Base-by-base conservation (phyloP, 2,888 invertebrate genomes). In the Lasioglossum zephyrum region DNA sequence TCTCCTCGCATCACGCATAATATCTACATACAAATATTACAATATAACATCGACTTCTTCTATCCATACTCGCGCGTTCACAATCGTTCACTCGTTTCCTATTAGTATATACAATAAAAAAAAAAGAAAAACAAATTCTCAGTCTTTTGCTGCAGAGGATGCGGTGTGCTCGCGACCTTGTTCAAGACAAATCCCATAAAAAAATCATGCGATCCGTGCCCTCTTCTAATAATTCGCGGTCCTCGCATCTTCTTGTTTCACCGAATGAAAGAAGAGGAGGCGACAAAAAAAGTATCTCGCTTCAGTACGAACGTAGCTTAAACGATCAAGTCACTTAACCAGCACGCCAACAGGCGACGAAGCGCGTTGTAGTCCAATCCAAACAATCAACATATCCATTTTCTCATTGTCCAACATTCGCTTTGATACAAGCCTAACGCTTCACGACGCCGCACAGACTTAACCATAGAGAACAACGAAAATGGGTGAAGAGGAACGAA, bases 131-230 rank as follows among this genome's bases (percentile, higher is more conserved):
- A 92, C 89, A 92, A 69, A 92, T 92, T 91, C 92, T 95, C 95
- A 95, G 95, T 95, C 95, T 95, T 94, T 93, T 94, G 91, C 92
- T 90, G 91, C 92, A 91, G 90, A 92, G 91, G 90, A 93, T 92
- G 91, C 92, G 76, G 41, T 84, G 44, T 53, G 31, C 18, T 36
- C 53, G 70, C 79, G 49, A 79, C 5, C 69, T 63, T 53, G 47
- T 31, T 73, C 36, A 63, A 44, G 26, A 63, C 78, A 84, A 73
- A 53, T 77, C 13, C 18, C 39, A 18, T n/a, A 22, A 31, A 47
- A 44, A 44, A 11, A n/a, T 69, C 31, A 22, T 44, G 31, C 22
- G 5, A 44, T 44, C 22, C 26, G 8, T 78, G 18, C 16, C 6
- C 66, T 41, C 36, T 66, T 57, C 1, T 16, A n/a, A n/a, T 73